Conservation (phyloP, 1,140 invertebrate genomes). For the Asobara japonica region DNA sequence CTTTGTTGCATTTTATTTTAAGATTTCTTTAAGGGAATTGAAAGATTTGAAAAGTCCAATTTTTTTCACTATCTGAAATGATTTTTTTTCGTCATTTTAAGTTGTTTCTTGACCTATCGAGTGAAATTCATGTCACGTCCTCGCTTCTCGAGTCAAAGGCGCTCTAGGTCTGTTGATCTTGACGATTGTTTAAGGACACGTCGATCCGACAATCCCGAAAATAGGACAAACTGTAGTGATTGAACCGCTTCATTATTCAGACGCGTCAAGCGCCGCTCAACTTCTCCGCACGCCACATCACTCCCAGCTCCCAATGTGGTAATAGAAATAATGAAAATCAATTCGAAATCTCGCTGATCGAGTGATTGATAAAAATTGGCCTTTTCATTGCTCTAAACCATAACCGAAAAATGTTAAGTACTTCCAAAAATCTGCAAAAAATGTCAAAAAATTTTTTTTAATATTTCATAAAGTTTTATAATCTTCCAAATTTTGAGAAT, state of each 20-base stretch:
- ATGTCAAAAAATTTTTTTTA: too few species aligned
- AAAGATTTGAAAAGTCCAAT: too few species aligned
- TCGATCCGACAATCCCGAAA: constrained; percentile 20
- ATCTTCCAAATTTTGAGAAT: too few species aligned
- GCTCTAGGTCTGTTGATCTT: constrained; percentile 25
- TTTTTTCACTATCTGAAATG: too few species aligned
- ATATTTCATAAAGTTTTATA: too few species aligned
- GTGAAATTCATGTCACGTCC: constrained; percentile 11
- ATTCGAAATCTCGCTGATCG: background rate
- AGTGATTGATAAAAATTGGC: too few species aligned
- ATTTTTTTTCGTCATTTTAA: too few species aligned
- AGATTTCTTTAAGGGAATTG: too few species aligned
- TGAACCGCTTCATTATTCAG: constrained; percentile 16
- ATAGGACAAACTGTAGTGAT: constrained; percentile 14
- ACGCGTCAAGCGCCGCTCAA: constrained; percentile 19
- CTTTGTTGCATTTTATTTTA: too few species aligned
- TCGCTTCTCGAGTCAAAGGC: background rate
- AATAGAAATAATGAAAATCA: background rate
- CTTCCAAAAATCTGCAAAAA: too few species aligned
- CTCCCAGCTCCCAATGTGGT: background rate
- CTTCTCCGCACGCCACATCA: background rate
- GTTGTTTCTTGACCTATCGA: background rate
- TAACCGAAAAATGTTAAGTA: too few species aligned
- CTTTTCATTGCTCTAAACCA: too few species aligned
- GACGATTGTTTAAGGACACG: constrained; percentile 28